phyloP scores from a whole-genome alignment of 2,113 vertebrate species.

The Kryptolebias marmoratus region DNA sequence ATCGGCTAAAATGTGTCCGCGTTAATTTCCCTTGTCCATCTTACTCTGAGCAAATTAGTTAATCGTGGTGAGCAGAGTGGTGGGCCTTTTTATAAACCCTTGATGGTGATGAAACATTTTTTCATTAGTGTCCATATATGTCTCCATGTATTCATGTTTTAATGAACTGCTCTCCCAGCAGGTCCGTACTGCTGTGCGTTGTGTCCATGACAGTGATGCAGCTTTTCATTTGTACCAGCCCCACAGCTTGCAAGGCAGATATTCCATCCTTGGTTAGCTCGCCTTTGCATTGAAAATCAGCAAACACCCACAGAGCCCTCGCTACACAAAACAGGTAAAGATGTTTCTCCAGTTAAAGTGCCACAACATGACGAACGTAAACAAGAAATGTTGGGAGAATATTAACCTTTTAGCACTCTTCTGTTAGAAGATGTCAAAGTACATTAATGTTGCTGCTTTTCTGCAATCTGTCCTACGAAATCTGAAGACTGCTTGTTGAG shows the following conservation, averaged over 20 bases:
- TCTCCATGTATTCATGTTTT: slow-evolving; percentile 54
- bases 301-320: slow-evolving; percentile 4
- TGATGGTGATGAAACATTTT: slow-evolving; percentile 66
- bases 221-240: slow-evolving; percentile 47
- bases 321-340: slow-evolving; percentile 10
- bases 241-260: slow-evolving; percentile 25
- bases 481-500: slow-evolving; percentile 48
- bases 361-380: slow-evolving; percentile 2
- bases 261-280: slow-evolving; percentile 32
- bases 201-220: slow-evolving; percentile 49
- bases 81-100: slow-evolving; percentile 67
- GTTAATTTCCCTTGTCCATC: slow-evolving; percentile 70
- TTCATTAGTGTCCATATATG: slow-evolving; percentile 58
- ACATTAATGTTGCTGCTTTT: slow-evolving; percentile 25
- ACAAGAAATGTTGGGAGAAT: slow-evolving; percentile 21
- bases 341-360: slow-evolving; percentile 3
- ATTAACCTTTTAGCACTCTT: slow-evolving; percentile 23
- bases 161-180: slow-evolving; percentile 52
- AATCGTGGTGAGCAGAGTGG: slow-evolving; percentile 41
- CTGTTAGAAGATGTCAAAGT: slow-evolving; percentile 23
- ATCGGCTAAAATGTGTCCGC: slow-evolving; percentile 66
- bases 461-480: slow-evolving; percentile 35
- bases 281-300: slow-evolving; percentile 30
- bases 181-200: slow-evolving; percentile 53
- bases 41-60: slow-evolving; percentile 64